These are phyloP conservation scores for Coecobrya sp. DNA, from an alignment of 2,888 invertebrate species.

Conservation along the genomic window DNA sequence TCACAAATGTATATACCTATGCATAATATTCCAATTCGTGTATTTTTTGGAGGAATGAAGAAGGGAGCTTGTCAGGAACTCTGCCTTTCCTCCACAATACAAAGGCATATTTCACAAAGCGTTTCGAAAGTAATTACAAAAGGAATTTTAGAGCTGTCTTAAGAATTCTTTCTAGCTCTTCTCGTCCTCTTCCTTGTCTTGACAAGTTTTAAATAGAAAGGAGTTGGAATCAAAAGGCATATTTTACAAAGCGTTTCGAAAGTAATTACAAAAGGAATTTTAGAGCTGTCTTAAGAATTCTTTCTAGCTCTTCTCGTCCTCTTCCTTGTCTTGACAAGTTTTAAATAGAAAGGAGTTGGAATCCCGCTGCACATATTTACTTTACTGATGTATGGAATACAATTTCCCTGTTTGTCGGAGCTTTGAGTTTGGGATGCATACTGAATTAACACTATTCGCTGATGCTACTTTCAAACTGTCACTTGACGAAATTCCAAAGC, in stretches of 20 bases:
- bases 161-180: slow-evolving; percentile 51
- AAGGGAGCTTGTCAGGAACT: slow-evolving; percentile 44
- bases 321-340: slow-evolving; percentile 48
- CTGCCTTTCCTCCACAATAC: slow-evolving; percentile 55
- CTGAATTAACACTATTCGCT: slow-evolving; percentile 1
- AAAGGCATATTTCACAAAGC: slow-evolving; percentile 49
- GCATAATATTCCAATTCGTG: slow-evolving; percentile 27
- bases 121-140: slow-evolving; percentile 76
- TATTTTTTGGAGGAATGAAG: slow-evolving; percentile 19
- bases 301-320: slow-evolving; percentile 33
- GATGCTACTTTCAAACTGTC: slow-evolving; percentile 64
- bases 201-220: slow-evolving; percentile 61
- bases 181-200: slow-evolving; percentile 37
- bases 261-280: slow-evolving; percentile 79
- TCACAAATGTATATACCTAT: not conserved
- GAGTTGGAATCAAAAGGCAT: slow-evolving; percentile 37
- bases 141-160: slow-evolving; percentile 74
- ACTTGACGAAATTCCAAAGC: slow-evolving; percentile 80
- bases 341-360: slow-evolving; percentile 52
- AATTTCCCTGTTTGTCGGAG: slow-evolving; percentile 19
- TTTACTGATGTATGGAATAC: not conserved
- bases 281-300: slow-evolving; percentile 69
- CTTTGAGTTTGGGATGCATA: not conserved
- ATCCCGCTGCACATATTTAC: not conserved
- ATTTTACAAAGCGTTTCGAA: slow-evolving; percentile 61